Evolutionary conservation across 2,888 invertebrate genomes (phyloP).

Genomic region (Melanophora roralis): DNA sequence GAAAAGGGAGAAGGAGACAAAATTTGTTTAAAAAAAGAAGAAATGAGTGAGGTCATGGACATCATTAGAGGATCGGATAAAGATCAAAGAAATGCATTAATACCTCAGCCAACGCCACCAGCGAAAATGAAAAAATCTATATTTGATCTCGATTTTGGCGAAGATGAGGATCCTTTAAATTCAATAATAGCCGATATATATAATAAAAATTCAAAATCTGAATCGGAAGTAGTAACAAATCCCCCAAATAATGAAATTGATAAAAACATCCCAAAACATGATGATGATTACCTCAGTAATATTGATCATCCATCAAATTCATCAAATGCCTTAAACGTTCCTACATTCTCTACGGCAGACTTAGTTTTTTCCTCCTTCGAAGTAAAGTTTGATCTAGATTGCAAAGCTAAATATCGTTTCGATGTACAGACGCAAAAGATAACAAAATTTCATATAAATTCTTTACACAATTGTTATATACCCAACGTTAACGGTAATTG

Average conservation of each 20-base stretch:
- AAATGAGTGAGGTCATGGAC: background rate
- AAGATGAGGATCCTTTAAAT: slow-evolving; percentile 74
- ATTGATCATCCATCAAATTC: slow-evolving; percentile 9
- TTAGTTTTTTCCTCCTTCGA: slow-evolving; percentile 65
- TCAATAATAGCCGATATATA: slow-evolving; percentile 67
- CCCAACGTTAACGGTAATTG: slow-evolving; percentile 82
- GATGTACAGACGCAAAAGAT: slow-evolving; percentile 72
- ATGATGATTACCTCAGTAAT: background rate
- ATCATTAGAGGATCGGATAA: background rate
- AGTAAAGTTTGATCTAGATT: slow-evolving; percentile 71
- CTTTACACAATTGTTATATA: slow-evolving; percentile 79
- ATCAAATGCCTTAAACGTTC: slow-evolving; percentile 17
- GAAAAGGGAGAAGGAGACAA: slow-evolving; percentile 5
- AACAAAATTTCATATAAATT: slow-evolving; percentile 78
- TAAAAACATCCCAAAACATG: slow-evolving; percentile 1
- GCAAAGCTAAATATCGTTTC: slow-evolving; percentile 72
- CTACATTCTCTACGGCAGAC: background rate
- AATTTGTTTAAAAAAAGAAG: background rate
- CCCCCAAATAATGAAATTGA: background rate
- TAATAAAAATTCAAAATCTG: slow-evolving; percentile 22
- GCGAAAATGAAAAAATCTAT: slow-evolving; percentile 74
- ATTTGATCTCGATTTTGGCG: slow-evolving; percentile 77
- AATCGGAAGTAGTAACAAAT: slow-evolving; percentile 6
- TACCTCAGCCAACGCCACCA: slow-evolving; percentile 35
- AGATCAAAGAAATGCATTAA: background rate